These are phyloP conservation scores for Xiphorhynchus elegans DNA, from an alignment of 2,113 vertebrate species.

Conservation along the genomic window DNA sequence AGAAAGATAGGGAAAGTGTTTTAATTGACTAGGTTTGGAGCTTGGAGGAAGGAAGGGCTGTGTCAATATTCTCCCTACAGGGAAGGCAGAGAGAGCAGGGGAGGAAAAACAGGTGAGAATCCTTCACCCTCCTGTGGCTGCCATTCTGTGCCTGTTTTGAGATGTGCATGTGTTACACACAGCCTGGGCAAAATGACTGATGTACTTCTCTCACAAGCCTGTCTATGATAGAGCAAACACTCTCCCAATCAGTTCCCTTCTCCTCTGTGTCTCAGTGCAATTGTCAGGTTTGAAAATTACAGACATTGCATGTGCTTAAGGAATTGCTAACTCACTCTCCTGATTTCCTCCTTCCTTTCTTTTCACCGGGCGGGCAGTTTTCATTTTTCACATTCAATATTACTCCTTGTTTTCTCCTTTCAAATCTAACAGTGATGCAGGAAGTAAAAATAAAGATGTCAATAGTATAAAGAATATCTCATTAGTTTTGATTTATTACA, in stretches of 20 bases:
- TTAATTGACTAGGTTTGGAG: neutral
- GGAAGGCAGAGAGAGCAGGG: neutral
- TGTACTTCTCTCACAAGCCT: neutral
- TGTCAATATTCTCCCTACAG: neutral
- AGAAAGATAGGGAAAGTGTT: neutral
- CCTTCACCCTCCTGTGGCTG: neutral
- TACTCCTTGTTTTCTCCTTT: neutral
- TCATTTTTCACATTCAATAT: slow-evolving; percentile 11
- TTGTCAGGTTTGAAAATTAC: neutral
- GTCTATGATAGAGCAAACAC: neutral
- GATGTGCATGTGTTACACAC: neutral
- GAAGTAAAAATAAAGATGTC: neutral
- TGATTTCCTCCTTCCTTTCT: neutral
- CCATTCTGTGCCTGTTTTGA: neutral
- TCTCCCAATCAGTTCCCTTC: neutral
- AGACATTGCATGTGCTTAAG: neutral
- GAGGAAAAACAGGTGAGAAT: neutral
- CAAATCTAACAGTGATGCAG: neutral
- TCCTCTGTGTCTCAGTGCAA: neutral
- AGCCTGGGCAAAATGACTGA: neutral
- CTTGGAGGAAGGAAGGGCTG: neutral
- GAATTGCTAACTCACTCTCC: neutral
- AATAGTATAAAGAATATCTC: slow-evolving; percentile 22
- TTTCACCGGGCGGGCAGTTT: neutral
- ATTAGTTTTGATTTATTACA: slow-evolving; percentile 48